Conservation (phyloP, 2,797 vertebrate genomes). For the Hippopotamyrus pictus region DNA sequence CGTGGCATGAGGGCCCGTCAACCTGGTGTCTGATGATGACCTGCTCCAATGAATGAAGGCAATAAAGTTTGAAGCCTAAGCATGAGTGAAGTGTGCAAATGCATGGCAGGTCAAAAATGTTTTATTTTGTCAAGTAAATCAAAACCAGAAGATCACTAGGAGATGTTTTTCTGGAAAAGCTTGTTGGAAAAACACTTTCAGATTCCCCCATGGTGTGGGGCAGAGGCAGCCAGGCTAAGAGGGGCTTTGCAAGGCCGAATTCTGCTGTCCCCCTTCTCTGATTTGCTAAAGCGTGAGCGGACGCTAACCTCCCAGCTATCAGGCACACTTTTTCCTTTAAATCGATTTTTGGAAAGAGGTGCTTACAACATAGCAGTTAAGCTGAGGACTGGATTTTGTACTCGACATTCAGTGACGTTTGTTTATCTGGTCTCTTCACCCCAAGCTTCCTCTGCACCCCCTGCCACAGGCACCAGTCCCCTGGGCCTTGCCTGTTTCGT, state of each 20-base stretch:
- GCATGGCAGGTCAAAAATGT: neutral
- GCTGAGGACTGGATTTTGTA: neutral
- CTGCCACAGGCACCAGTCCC: neutral
- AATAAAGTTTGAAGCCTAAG: neutral
- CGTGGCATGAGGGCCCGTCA: neutral
- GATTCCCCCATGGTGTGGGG: neutral
- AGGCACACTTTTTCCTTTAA: neutral
- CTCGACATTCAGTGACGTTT: neutral
- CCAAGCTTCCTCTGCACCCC: neutral
- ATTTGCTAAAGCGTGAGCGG: neutral
- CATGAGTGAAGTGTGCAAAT: neutral
- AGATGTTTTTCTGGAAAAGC: neutral
- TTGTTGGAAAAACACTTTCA: neutral
- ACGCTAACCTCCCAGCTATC: neutral
- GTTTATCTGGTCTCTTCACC: neutral
- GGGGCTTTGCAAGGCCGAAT: neutral
- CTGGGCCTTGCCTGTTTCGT: neutral
- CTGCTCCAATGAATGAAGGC: neutral
- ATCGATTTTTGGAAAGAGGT: neutral
- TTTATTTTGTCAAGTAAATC: neutral
- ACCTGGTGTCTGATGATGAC: neutral
- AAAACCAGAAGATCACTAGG: neutral
- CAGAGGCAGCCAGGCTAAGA: neutral
- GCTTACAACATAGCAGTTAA: neutral
- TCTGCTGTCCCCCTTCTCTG: neutral